A percentile compares a stretch with the other conserved stretches of the same genome.
Evolutionary conservation across 2,113 vertebrate genomes (phyloP).

Genomic region (Tamias sibiricus): DNA sequence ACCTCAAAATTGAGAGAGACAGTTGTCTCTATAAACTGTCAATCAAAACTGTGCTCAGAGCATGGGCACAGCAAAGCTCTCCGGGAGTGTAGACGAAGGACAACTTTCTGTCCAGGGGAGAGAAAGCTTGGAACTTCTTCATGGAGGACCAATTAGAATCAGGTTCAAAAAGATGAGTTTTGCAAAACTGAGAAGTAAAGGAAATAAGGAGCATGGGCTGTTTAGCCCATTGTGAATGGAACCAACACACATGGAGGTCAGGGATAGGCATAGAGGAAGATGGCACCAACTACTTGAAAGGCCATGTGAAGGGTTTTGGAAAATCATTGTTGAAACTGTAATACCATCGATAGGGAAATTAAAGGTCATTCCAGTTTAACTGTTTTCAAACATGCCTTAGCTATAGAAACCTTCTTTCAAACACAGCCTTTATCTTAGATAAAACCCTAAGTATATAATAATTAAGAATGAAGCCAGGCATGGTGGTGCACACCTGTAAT

Average conservation of each 20-base stretch:
- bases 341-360: not conserved
- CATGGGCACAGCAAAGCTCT: not conserved
- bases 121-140: not conserved
- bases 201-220: not conserved
- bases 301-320: not conserved
- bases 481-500: no score
- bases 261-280: not conserved
- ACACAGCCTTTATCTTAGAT: not conserved
- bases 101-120: not conserved
- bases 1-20: not conserved
- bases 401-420: not conserved
- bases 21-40: not conserved
- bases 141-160: not conserved
- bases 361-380: not conserved
- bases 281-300: no score
- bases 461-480: not conserved
- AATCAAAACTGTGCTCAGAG: not conserved
- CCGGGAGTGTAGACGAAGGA: not conserved
- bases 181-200: not conserved
- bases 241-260: accelerated
- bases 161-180: not conserved
- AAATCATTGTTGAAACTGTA: not conserved
- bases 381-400: not conserved
- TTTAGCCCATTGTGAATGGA: not conserved
- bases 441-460: not conserved